Percentiles rank a stretch among this genome's conserved stretches.
phyloP scores from a whole-genome alignment of 2,888 invertebrate species.

The Drosophila infuscata region DNA sequence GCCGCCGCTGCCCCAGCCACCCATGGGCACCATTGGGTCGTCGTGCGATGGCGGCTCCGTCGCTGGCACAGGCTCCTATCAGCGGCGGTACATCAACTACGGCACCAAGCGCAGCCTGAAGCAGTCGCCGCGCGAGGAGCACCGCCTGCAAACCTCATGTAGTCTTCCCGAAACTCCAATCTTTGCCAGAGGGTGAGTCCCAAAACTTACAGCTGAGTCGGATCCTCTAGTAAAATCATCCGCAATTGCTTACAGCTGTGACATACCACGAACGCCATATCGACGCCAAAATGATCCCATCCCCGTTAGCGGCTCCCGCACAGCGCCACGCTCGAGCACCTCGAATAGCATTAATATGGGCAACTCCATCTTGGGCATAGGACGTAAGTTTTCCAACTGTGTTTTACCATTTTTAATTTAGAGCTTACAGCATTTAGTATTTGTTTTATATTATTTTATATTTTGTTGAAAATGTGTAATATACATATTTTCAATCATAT shows the following conservation, averaged over 20 bases:
- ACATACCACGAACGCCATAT: conserved; percentile 93
- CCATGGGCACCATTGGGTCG: conserved; percentile 51
- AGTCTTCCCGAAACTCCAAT: conserved; percentile 96
- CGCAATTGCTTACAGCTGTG: conserved; percentile 86
- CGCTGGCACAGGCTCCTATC: conserved; percentile 86
- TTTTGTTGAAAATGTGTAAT: too few relatives aligned
- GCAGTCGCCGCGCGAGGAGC: conserved; percentile 87
- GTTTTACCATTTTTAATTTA: conserved; percentile 18
- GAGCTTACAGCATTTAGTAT: not conserved
- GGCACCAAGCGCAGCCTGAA: conserved; percentile 85
- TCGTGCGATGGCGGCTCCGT: conserved; percentile 57
- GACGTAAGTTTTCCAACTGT: conserved; percentile 51
- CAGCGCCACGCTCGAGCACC: conserved; percentile 87
- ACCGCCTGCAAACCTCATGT: conserved; percentile 92
- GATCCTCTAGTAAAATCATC: not conserved
- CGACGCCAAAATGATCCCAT: conserved; percentile 86
- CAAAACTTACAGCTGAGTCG: not conserved
- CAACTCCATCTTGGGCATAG: conserved; percentile 84
- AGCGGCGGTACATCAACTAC: conserved; percentile 84
- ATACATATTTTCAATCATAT: too few relatives aligned
- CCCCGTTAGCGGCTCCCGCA: conserved; percentile 85
- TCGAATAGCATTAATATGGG: conserved; percentile 84
- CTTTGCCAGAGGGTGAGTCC: conserved; percentile 89
- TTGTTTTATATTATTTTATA: too few relatives aligned
- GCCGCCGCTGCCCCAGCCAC: conserved; percentile 65